Percentiles rank a stretch among this genome's conserved stretches.
phyloP scores from a whole-genome alignment of 2,888 invertebrate species.

The Biston betularia region DNA sequence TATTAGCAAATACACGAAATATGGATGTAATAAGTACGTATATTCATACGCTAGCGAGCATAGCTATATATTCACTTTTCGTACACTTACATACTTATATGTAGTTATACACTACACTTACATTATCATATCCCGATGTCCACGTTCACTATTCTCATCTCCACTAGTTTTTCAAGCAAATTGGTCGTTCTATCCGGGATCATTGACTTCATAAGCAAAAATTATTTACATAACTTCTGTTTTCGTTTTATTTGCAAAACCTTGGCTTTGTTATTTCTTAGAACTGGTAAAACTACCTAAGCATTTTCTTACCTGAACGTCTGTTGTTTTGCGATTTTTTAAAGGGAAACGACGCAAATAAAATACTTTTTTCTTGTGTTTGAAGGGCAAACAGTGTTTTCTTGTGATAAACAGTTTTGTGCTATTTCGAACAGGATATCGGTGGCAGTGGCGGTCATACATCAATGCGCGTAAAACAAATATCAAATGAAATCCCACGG shows the following conservation, averaged over 20 bases:
- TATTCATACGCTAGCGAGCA: not conserved
- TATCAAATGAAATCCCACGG: constrained; percentile 58
- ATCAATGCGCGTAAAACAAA: constrained; percentile 64
- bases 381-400: constrained; percentile 10
- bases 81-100: constrained; percentile 11
- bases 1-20: constrained; percentile 8
- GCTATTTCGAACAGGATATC: constrained; percentile 53
- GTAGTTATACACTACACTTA: too few species aligned
- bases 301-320: constrained; percentile 18
- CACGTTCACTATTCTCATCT: constrained; percentile 6
- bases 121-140: constrained; percentile 9
- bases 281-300: constrained; percentile 22
- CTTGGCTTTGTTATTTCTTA: constrained; percentile 27
- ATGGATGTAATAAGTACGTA: not conserved
- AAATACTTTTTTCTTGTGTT: constrained; percentile 1
- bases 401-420: constrained; percentile 25
- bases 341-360: not conserved
- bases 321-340: constrained; percentile 40
- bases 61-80: constrained; percentile 4
- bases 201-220: constrained; percentile 35
- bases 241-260: constrained; percentile 32
- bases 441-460: constrained; percentile 59
- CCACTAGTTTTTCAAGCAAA: constrained; percentile 18
- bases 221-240: constrained; percentile 37
- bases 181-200: constrained; percentile 36